A percentile compares a stretch with the other conserved stretches of the same genome.
Evolutionary conservation across 2,888 invertebrate genomes (phyloP).

Genomic region (Aporophyla lueneburgensis): DNA sequence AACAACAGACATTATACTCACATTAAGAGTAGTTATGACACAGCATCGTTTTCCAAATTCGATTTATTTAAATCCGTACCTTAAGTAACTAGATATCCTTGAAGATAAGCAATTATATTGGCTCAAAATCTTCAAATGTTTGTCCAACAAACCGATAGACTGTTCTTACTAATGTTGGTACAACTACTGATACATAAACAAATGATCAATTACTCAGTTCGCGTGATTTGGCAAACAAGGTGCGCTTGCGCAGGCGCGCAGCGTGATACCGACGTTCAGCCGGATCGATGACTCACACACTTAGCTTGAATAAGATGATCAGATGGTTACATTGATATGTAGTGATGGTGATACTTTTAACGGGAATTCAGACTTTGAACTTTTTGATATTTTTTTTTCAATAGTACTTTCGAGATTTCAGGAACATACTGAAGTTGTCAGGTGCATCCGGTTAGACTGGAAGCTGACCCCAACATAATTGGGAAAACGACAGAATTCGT

Average conservation of each 20-base stretch:
- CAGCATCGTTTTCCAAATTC: neutral
- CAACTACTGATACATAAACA: constrained; percentile 61
- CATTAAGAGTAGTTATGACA: neutral
- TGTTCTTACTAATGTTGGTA: constrained; percentile 56
- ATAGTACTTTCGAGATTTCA: neutral
- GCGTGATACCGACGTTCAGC: constrained; percentile 50
- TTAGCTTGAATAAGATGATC: constrained; percentile 48
- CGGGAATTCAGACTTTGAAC: constrained; percentile 12
- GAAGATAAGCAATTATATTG: constrained; percentile 15
- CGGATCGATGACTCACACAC: constrained; percentile 59
- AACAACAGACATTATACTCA: too few species aligned
- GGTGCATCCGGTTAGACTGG: too few species aligned
- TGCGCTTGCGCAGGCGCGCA: constrained; percentile 54
- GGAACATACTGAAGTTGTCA: neutral
- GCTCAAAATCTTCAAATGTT: constrained; percentile 37
- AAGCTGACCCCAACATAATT: too few species aligned
- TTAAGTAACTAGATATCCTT: constrained; percentile 28
- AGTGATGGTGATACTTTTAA: constrained; percentile 15
- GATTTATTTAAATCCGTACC: constrained; percentile 6
- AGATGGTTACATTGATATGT: constrained; percentile 33
- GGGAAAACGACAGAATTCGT: neutral
- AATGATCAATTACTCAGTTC: constrained; percentile 71
- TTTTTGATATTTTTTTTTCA: neutral
- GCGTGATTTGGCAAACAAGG: constrained; percentile 73
- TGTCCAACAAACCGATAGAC: constrained; percentile 22